Percentiles rank a stretch among this genome's conserved stretches.
Conservation (phyloP, 2,888 invertebrate genomes). For the Esperia sulphurella region DNA sequence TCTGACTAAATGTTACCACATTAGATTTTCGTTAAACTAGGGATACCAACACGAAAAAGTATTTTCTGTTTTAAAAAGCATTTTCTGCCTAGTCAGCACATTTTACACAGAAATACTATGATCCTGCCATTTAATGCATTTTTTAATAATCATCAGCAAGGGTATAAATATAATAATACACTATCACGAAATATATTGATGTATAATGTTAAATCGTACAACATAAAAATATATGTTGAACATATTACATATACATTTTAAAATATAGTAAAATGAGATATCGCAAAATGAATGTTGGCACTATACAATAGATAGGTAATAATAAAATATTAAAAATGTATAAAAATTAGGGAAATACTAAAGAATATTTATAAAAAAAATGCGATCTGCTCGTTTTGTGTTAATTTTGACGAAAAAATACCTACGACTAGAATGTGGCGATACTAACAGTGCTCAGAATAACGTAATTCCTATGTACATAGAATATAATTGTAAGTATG, state of each 20-base stretch:
- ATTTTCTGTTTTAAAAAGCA: not conserved
- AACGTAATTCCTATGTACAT: conserved; percentile 71
- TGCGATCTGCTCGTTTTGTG: conserved; percentile 12
- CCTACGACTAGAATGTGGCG: conserved; percentile 23
- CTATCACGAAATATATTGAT: conserved; percentile 20
- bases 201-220: conserved; percentile 21
- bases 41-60: conserved; percentile 3
- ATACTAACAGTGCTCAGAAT: conserved; percentile 35
- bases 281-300: conserved; percentile 50
- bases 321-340: conserved; percentile 37
- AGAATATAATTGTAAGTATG: conserved; percentile 35
- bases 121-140: conserved; percentile 6
- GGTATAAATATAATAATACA: conserved; percentile 8
- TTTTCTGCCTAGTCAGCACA: conserved; percentile 9
- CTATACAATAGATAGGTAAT: conserved; percentile 61
- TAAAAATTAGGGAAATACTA: conserved; percentile 50
- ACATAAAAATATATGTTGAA: conserved; percentile 21
- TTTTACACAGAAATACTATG: conserved; percentile 2
- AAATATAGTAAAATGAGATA: conserved; percentile 18
- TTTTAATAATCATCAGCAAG: conserved; percentile 2
- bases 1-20: conserved; percentile 8
- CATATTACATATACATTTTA: conserved; percentile 19
- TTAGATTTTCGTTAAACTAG: conserved; percentile 1
- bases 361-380: conserved; percentile 36
- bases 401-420: conserved; percentile 7